Percentiles rank a stretch among this genome's conserved stretches.
Conservation (phyloP, 2,113 vertebrate species). For the Rhineura floridana region DNA sequence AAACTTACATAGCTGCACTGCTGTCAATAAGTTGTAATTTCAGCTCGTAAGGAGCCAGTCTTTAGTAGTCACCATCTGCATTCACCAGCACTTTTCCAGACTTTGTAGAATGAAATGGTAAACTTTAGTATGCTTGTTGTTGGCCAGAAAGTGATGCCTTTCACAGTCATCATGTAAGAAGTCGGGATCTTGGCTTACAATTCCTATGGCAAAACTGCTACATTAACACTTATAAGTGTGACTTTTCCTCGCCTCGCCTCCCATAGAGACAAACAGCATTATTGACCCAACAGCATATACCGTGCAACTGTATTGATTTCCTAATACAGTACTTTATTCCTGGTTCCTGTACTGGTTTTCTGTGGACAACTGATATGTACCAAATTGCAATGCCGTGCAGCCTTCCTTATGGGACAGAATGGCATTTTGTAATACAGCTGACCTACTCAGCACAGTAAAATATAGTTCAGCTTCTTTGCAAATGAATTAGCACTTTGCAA, state of each 20-base stretch:
- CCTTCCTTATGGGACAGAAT: not conserved
- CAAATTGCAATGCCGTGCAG: not conserved
- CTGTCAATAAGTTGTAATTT: slow-evolving; percentile 9
- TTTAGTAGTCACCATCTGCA: not conserved
- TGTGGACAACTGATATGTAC: not conserved
- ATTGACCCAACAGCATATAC: not conserved
- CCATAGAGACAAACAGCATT: not conserved
- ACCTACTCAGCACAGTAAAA: not conserved
- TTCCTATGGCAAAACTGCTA: not conserved
- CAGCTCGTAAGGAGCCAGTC: not conserved
- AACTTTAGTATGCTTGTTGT: not conserved
- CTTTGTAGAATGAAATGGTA: not conserved
- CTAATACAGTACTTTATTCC: not conserved
- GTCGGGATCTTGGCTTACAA: not conserved
- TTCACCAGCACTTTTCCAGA: not conserved
- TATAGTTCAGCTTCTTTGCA: not conserved
- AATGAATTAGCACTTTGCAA: not conserved
- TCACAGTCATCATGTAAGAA: not conserved
- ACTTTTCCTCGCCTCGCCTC: not conserved
- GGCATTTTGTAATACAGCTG: not conserved
- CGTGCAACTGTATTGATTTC: slow-evolving; percentile 3
- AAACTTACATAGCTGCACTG: not conserved
- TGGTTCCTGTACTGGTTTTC: not conserved
- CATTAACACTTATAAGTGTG: not conserved
- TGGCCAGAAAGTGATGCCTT: not conserved